Percentiles rank a stretch among this genome's conserved stretches.
Conservation (phyloP, 1,140 invertebrate species). For the Tetraneura akinire region DNA sequence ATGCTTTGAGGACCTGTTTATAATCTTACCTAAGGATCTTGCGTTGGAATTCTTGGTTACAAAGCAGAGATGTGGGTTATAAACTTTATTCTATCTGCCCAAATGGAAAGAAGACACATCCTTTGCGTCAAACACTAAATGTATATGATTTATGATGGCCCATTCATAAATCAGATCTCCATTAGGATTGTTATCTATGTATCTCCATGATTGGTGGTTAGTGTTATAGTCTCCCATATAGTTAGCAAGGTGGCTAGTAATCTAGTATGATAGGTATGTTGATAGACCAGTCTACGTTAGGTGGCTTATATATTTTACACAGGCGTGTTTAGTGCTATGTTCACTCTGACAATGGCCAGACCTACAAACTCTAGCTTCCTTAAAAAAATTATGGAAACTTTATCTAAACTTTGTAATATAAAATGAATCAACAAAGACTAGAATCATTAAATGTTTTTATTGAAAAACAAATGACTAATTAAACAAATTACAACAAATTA, state of each 20-base stretch:
- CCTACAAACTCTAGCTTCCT: too few relatives aligned
- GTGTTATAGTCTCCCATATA: slow-evolving; percentile 1
- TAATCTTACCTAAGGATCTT: not conserved
- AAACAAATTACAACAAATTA: too few relatives aligned
- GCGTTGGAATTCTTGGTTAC: not conserved
- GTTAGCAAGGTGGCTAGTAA: not conserved
- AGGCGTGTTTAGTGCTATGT: not conserved
- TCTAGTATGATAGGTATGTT: not conserved
- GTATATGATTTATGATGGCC: not conserved
- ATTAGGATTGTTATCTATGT: not conserved
- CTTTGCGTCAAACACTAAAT: not conserved
- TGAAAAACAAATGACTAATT: too few relatives aligned
- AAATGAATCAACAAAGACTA: too few relatives aligned
- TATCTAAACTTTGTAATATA: too few relatives aligned
- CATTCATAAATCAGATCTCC: not conserved
- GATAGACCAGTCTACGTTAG: not conserved
- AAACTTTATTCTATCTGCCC: not conserved
- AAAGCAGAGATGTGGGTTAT: not conserved
- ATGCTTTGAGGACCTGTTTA: too few relatives aligned
- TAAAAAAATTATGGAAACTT: too few relatives aligned
- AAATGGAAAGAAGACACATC: not conserved
- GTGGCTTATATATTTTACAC: not conserved
- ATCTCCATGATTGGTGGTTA: not conserved
- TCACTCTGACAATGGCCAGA: not conserved
- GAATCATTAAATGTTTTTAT: too few relatives aligned